Evolutionary conservation across 1,140 invertebrate species (phyloP).

Genomic region (Myzus persicae): DNA sequence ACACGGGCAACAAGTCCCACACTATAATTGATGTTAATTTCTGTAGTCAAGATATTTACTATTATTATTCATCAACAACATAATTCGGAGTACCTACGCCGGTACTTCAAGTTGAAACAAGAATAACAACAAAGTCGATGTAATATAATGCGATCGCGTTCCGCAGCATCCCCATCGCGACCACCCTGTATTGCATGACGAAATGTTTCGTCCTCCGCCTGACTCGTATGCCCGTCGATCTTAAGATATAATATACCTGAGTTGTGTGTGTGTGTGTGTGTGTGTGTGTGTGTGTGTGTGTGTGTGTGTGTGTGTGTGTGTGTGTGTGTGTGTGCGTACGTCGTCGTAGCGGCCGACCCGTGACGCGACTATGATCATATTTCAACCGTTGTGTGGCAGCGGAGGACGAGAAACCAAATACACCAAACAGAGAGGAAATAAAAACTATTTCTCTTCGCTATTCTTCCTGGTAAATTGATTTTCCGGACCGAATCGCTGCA

Average conservation of each 20-base stretch:
- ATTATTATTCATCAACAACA: background rate
- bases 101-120: no score
- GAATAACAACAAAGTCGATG: background rate
- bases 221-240: background rate
- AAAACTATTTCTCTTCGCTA: background rate
- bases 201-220: background rate
- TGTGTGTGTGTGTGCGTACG: background rate
- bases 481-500: background rate
- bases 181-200: background rate
- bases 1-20: background rate
- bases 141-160: background rate
- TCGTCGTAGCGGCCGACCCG: background rate
- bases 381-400: background rate
- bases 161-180: background rate
- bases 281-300: background rate
- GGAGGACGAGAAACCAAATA: background rate
- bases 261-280: background rate
- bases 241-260: background rate
- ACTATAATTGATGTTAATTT: no score
- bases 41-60: background rate
- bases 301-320: no score
- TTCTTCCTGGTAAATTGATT: background rate
- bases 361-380: conserved; percentile 8
- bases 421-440: background rate
- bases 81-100: background rate